These are phyloP conservation scores for Montipora sp. DNA, from an alignment of 64 coral and sea anemone genomes.

Conservation along the genomic window DNA sequence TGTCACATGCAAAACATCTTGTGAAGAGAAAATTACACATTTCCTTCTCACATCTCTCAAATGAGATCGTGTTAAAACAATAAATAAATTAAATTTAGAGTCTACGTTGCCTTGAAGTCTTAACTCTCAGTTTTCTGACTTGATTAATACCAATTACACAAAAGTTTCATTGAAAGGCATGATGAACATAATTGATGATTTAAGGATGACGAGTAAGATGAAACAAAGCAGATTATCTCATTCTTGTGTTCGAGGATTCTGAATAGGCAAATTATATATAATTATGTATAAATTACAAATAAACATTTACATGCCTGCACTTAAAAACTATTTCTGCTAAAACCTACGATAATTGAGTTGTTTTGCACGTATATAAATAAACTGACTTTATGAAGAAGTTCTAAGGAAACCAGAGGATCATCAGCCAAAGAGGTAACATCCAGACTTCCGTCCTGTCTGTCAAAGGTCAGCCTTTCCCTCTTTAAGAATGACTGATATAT, in stretches of 20 bases:
- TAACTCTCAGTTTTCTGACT: background rate
- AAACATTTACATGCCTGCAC: constrained; percentile 95
- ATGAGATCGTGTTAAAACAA: background rate
- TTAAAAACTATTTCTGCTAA: constrained; percentile 95
- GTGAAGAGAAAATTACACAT: background rate
- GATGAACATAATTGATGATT: background rate
- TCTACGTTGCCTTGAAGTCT: background rate
- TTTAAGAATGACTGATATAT: constrained; percentile 47
- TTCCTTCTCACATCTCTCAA: background rate
- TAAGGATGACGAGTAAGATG: background rate
- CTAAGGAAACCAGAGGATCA: constrained; percentile 64
- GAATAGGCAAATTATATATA: constrained; percentile 79
- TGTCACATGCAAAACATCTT: background rate
- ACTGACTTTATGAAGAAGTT: constrained; percentile 78
- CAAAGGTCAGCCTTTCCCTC: background rate
- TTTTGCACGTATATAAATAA: constrained; percentile 89
- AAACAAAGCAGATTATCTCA: background rate
- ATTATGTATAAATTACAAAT: constrained; percentile 91
- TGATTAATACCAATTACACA: background rate
- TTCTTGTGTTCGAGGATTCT: constrained; percentile 57
- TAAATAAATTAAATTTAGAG: constrained; percentile 17
- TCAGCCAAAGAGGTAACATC: constrained; percentile 52
- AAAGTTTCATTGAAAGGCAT: constrained; percentile 14
- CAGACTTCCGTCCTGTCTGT: constrained; percentile 12
- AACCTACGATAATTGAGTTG: constrained; percentile 94